Conservation (phyloP, 2,113 vertebrate species). For the Strix uralensis region DNA sequence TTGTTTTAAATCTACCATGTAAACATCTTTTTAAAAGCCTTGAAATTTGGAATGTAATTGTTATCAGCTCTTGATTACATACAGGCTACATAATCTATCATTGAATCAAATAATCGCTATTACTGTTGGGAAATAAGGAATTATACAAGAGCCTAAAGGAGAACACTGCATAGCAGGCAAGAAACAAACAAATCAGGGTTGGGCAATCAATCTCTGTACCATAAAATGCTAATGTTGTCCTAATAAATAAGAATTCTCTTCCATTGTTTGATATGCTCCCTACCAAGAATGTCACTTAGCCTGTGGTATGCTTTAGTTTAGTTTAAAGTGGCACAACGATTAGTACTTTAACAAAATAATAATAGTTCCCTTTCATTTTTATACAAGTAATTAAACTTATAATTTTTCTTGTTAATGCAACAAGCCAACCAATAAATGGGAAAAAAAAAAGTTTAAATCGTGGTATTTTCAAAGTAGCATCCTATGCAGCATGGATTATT, state of each 20-base stretch:
- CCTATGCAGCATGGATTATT: neutral
- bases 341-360: slow-evolving; percentile 14
- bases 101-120: slow-evolving; percentile 47
- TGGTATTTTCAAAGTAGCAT: slow-evolving; percentile 25
- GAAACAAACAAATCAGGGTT: slow-evolving; percentile 49
- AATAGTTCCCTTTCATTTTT: slow-evolving; percentile 56
- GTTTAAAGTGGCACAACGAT: slow-evolving; percentile 35
- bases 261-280: neutral
- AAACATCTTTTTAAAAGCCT: slow-evolving; percentile 28
- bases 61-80: slow-evolving; percentile 43
- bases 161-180: neutral
- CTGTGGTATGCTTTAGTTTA: slow-evolving; percentile 12
- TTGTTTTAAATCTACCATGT: slow-evolving; percentile 10
- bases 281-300: neutral
- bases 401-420: slow-evolving; percentile 37
- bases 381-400: slow-evolving; percentile 67
- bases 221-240: slow-evolving; percentile 37
- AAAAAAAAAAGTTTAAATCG: slow-evolving; percentile 24
- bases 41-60: slow-evolving; percentile 17
- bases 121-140: slow-evolving; percentile 39
- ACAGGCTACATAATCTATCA: slow-evolving; percentile 16
- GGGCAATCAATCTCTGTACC: slow-evolving; percentile 39
- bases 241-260: slow-evolving; percentile 52
- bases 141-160: slow-evolving; percentile 12
- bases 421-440: slow-evolving; percentile 46